phyloP scores from a whole-genome alignment of 2,888 invertebrate species.

The Neelides folsomi region DNA sequence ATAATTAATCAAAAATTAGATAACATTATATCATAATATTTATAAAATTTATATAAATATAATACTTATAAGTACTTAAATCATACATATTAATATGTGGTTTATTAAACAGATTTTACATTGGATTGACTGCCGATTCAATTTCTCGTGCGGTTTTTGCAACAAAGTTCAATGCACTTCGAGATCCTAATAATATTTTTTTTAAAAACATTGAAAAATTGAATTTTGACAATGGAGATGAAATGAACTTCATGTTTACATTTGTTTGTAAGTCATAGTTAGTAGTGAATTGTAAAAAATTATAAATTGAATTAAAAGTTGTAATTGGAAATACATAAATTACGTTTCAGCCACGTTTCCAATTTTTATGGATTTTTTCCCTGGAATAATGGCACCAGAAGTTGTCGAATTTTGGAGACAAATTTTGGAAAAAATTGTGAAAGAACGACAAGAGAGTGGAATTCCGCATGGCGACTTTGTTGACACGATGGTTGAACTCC shows the following conservation, averaged over 20 bases:
- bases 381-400: conserved; percentile 3
- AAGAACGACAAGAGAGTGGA: background rate
- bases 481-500: conserved; percentile 8
- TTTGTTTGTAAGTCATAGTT: conserved; percentile 10
- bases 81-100: too few species aligned
- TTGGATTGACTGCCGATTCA: conserved; percentile 15
- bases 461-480: conserved; percentile 4
- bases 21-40: too few species aligned
- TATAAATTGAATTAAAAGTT: too few species aligned
- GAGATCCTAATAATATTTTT: conserved; percentile 17
- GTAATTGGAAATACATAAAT: background rate
- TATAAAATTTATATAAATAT: too few species aligned
- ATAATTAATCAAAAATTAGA: too few species aligned
- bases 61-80: too few species aligned
- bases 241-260: conserved; percentile 8
- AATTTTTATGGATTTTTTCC: conserved; percentile 2
- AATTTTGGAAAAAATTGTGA: conserved; percentile 8
- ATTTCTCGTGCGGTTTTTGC: conserved; percentile 21
- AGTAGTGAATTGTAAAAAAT: background rate
- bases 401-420: conserved; percentile 10
- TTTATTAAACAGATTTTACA: conserved; percentile 17
- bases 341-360: conserved; percentile 14
- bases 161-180: conserved; percentile 14
- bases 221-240: conserved; percentile 3
- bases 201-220: conserved; percentile 6